phyloP scores from a whole-genome alignment of 2,888 invertebrate species.

The Phalangium opilio region DNA sequence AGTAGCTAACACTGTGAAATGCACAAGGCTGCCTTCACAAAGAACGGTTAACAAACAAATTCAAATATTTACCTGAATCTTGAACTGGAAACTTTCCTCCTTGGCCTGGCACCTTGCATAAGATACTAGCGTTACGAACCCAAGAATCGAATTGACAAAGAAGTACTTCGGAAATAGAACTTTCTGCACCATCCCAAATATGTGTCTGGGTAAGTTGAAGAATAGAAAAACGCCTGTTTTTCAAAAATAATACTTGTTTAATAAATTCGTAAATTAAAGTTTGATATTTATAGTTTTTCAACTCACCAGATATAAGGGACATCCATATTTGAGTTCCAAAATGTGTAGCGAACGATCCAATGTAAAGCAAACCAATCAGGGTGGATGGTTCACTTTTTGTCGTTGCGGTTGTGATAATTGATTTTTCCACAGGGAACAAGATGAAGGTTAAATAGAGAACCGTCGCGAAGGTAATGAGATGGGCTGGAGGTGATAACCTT shows the following conservation, averaged over 20 bases:
- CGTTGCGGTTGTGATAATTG: neutral
- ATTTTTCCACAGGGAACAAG: slow-evolving; percentile 12
- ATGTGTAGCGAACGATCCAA: slow-evolving; percentile 61
- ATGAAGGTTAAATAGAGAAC: slow-evolving; percentile 25
- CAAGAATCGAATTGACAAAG: slow-evolving; percentile 56
- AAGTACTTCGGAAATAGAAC: slow-evolving; percentile 76
- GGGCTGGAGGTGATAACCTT: slow-evolving; percentile 59
- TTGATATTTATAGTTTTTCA: neutral
- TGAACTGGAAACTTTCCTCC: too few relatives aligned
- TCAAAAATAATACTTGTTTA: too few relatives aligned
- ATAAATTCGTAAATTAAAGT: too few relatives aligned
- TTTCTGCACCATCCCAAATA: slow-evolving; percentile 72
- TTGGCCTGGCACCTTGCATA: slow-evolving; percentile 35
- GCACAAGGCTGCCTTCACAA: too few relatives aligned
- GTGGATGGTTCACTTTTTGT: slow-evolving; percentile 15
- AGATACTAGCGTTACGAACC: slow-evolving; percentile 52
- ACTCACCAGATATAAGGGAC: slow-evolving; percentile 70
- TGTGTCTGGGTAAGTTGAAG: slow-evolving; percentile 67
- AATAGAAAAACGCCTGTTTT: slow-evolving; percentile 63
- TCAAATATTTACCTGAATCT: too few relatives aligned
- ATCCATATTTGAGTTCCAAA: slow-evolving; percentile 83
- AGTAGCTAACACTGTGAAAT: too few relatives aligned
- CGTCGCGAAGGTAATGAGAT: slow-evolving; percentile 51
- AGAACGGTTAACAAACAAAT: too few relatives aligned
- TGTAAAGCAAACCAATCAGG: slow-evolving; percentile 42